Conservation (phyloP, 2,888 invertebrate genomes). For the Phyllotreta cruciferae region DNA sequence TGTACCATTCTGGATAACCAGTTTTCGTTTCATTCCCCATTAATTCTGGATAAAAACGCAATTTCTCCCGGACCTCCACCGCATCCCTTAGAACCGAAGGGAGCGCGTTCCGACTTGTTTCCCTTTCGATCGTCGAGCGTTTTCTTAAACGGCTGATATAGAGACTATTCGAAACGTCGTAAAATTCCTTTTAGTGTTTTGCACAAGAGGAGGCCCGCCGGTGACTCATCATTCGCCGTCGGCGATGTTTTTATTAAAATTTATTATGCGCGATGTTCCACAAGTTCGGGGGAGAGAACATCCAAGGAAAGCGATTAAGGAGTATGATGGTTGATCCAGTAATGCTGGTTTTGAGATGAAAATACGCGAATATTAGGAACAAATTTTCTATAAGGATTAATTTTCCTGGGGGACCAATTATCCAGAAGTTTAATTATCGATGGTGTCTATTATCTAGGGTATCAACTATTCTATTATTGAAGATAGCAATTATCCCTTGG, state of each 20-base stretch:
- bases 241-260: conserved; percentile 34
- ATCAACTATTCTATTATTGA: too few species aligned
- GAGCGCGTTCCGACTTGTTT: too few species aligned
- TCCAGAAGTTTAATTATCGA: too few species aligned
- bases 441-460: too few species aligned
- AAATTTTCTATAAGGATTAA: not conserved
- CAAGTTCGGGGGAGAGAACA: conserved; percentile 4
- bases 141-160: conserved; percentile 30
- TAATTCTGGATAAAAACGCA: not conserved
- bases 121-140: too few species aligned
- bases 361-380: not conserved
- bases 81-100: too few species aligned
- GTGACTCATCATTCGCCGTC: conserved; percentile 38
- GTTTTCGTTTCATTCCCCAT: too few species aligned
- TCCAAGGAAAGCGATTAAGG: not conserved
- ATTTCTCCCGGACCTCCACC: not conserved
- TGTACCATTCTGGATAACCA: too few species aligned
- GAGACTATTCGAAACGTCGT: conserved; percentile 49
- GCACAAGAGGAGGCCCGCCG: conserved; percentile 25
- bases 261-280: conserved; percentile 32
- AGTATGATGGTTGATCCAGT: too few species aligned
- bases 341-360: not conserved
- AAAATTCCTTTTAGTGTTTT: conserved; percentile 50
- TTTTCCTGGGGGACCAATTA: too few species aligned
- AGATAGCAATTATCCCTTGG: too few species aligned